Evolutionary conservation across 2,113 vertebrate species (phyloP), one percentile per base, ranked within the genome.

Genomic region (Catagonus wagneri): DNA sequence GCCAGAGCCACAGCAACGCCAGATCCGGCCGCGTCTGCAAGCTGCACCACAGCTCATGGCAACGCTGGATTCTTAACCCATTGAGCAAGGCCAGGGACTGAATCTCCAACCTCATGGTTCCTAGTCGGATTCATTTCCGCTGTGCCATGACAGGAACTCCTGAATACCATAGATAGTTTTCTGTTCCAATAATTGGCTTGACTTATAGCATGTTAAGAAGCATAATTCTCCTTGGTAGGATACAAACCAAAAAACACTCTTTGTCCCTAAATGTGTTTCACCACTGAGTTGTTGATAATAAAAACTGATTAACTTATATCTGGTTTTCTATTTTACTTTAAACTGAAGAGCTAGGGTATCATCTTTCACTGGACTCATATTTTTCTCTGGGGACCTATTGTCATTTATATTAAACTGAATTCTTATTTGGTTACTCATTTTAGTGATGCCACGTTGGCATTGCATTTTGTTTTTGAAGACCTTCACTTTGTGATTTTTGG

Each of bases 321-420:
- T 58, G 44, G 20, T 74, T 93, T 85, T 85, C 71, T 7, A 65
- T 85, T 61, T 89, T 65, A 80, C 15, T 74, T 80, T 93, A 60
- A 72, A 74, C 75, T 74, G 60, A 72, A 75, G 58, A 94, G 50
- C 36, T 58, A 65, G 58, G 5, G 54, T 74, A 19, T 93, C 65
- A 86, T 75, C 60, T 91, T 66, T 94, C 52, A 66, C 22, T 80
- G 44, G 66, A 19, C 25, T 78, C 71, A 69, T 69, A 50, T 83
- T 58, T 93, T 93, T 85, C 58, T 85, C 65, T 68, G 11, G 69
- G 25, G n/a, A 5, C 52, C 63, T 84, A 0, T 34, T 90, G 71
- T 56, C 60, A 83, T 85, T 84, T 93, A 89, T 50, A 50, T 71
- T 85, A 74, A 34, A 84, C 54, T 39, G 44, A 65, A 91, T 86